Base-by-base conservation (phyloP, 35 echinoderm and acorn worm species). In the Amphiura filiformis region DNA sequence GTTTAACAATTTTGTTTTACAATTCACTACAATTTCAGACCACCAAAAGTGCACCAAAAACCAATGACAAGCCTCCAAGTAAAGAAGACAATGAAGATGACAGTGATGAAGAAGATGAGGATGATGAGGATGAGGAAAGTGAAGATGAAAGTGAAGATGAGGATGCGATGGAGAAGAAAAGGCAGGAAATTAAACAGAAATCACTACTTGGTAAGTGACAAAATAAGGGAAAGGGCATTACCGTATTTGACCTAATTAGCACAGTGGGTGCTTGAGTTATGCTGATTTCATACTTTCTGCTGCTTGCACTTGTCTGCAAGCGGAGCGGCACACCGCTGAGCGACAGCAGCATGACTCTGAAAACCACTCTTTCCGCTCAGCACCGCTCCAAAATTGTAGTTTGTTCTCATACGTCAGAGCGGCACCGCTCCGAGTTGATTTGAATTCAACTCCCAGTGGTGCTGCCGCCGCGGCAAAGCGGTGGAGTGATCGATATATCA, bases 61-160 rank as follows among this genome's bases (percentile, higher is more conserved):
- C 31, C 22, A 36, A 88, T 36, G 28, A 79, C 76, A 13, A 44
- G 5, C 17, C 22, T 13, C 65, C 38, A 82, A 23, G 90, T 35
- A 18, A n/a, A n/a, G n/a, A n/a, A n/a, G n/a, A n/a, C n/a, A n/a
- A n/a, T n/a, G n/a, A n/a, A n/a, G n/a, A n/a, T n/a, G n/a, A n/a
- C n/a, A n/a, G n/a, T n/a, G n/a, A n/a, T n/a, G 75, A 78, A 0
- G 87, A 93, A 0, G 91, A 88, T 61, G 86, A 93, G 0, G 82
- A 93, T 4, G 80, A 30, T n/a, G 91, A 93, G 0, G 76, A 78
- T 4, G 42, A 77, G 31, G 80, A 88, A n/a, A n/a, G n/a, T 44
- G 86, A 89, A 5, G 49, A 88, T 35, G 75, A 91, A 42, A 56
- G 32, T 9, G 44, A 52, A 20, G 44, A 52, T 52, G 44, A 52